Base-by-base conservation (phyloP, 1,140 invertebrate genomes). In the Leptinotarsa lineolata region DNA sequence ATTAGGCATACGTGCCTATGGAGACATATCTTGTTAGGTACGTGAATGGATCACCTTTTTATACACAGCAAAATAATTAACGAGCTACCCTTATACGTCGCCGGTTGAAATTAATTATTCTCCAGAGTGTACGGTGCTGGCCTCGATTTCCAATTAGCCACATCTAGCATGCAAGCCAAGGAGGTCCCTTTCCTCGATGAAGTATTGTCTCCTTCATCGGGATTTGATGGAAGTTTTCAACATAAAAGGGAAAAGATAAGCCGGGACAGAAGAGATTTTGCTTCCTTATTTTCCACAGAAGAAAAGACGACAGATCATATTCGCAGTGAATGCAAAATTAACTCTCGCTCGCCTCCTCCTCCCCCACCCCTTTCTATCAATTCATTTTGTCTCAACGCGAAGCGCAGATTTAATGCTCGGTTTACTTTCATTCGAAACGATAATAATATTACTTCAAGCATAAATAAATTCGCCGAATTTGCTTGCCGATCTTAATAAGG, bases 371-470 rank as follows among this genome's bases (percentile, higher is more conserved):
- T 63, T n/a, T 24, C 6, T 79, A 78, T 80, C 78, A 80, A 80
- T 80, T 80, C 75, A 80, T 79, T 80, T 79, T 80, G 77, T 80
- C 77, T 78, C 79, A 18, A 16, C 48, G 72, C 73, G 73, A 65
- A 70, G 75, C 18, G 21, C 21, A 75, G 78, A 79, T 79, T 79
- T 79, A 79, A 77, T 79, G 78, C 78, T 79, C 78, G 78, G 78
- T 79, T 79, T 78, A 79, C 74, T 79, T 79, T 78, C 75, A 75
- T 78, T 79, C 63, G 72, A 76, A 78, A 76, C 72, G 76, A 79
- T 78, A 79, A 79, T 78, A 79, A 79, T 76, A 79, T 79, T 78
- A 78, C 78, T 75, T 72, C 63, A 78, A 78, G 78, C 77, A 79
- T 79, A 79, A 79, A 79, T 78, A 78, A 78, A 74, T 79, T 72